A percentile compares a stretch with the other conserved stretches of the same genome.
phyloP scores from a whole-genome alignment of 2,797 vertebrate species.

The Tenualosa ilisha region DNA sequence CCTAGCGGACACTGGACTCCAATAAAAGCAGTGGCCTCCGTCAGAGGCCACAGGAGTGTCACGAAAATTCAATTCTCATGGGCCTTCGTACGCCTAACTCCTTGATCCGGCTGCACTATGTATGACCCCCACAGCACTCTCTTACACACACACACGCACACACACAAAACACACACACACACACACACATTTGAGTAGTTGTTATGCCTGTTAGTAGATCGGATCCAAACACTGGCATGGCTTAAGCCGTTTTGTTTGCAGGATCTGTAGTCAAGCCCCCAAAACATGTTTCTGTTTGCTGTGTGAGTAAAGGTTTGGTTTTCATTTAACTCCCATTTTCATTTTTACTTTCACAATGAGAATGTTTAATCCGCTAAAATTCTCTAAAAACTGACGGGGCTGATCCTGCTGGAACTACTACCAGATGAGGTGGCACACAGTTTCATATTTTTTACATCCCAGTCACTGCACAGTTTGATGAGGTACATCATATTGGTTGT shows the following conservation, averaged over 20 bases:
- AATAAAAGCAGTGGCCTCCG: constrained; percentile 51
- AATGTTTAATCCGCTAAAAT: background rate
- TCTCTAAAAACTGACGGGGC: no score
- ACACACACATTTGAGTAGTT: background rate
- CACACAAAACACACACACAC: background rate
- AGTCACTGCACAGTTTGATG: background rate
- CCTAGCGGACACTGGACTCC: constrained; percentile 66
- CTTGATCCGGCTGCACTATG: background rate
- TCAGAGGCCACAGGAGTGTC: background rate
- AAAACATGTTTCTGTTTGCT: background rate
- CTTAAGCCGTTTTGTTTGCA: background rate
- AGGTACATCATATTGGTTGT: background rate
- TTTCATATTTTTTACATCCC: background rate
- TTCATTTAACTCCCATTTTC: background rate
- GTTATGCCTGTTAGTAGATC: background rate
- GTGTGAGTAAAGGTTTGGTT: background rate
- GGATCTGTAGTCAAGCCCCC: background rate
- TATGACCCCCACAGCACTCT: background rate
- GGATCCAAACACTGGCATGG: background rate
- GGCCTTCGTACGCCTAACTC: background rate
- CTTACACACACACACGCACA: background rate
- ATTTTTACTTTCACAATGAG: background rate
- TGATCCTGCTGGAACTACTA: background rate
- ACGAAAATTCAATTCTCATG: background rate
- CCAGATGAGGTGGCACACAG: background rate